Evolutionary conservation across 1,140 invertebrate species (phyloP).

Genomic region (Drosophila chauvacae): DNA sequence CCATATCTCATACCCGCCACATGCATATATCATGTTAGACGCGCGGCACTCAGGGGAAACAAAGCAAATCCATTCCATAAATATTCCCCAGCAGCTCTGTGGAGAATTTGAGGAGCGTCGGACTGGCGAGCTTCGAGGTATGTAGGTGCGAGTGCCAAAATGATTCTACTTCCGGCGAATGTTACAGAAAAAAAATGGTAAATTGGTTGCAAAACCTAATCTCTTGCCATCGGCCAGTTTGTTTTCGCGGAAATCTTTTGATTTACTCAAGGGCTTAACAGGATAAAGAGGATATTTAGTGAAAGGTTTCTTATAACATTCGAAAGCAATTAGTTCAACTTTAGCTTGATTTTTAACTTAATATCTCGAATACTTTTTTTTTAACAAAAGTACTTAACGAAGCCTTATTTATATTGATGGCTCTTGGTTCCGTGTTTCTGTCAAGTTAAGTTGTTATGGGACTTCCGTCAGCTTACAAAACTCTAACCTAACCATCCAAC

Average conservation of each 20-base stretch:
- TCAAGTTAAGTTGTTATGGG: constrained; percentile 5
- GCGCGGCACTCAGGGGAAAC: constrained; percentile 43
- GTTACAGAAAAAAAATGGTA: neutral
- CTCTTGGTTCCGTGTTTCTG: constrained; percentile 11
- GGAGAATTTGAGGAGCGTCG: neutral
- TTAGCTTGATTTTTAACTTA: no score
- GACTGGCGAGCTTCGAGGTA: neutral
- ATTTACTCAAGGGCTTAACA: neutral
- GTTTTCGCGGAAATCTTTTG: neutral
- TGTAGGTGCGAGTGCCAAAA: constrained; percentile 37
- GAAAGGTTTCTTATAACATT: neutral
- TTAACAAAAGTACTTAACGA: neutral
- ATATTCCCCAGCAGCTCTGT: constrained; percentile 20
- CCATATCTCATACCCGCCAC: constrained; percentile 46
- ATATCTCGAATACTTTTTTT: no score
- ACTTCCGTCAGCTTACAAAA: neutral
- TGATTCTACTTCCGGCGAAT: constrained; percentile 11
- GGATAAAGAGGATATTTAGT: neutral
- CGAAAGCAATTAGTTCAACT: neutral
- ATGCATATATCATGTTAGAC: constrained; percentile 43
- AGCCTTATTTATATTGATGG: constrained; percentile 9
- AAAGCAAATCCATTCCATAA: constrained; percentile 54
- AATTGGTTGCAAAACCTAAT: constrained; percentile 14
- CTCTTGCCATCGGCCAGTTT: constrained; percentile 13
- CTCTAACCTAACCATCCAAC: neutral